Evolutionary conservation across 2,888 invertebrate genomes (phyloP), one percentile per base, ranked within the genome.

Genomic region (Megastigmus dorsalis): DNA sequence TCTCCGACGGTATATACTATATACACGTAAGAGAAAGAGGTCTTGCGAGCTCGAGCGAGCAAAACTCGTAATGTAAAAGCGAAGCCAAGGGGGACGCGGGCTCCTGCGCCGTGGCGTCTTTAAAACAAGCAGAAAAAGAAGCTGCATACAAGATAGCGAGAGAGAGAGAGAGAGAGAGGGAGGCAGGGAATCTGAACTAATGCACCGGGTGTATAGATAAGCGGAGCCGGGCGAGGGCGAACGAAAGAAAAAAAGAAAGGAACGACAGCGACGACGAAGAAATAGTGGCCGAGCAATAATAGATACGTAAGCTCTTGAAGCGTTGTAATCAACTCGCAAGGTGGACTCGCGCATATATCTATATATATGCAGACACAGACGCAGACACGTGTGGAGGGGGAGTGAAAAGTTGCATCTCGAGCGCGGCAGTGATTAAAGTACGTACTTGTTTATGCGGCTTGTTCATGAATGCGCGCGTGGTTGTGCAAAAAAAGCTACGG

Each of bases 21-120:
- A n/a, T n/a, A n/a, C n/a, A n/a, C n/a, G n/a, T n/a, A 76, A 77
- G 78, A 52, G 43, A 75, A 20, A 9, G 20, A 75, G 20, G 50
- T 65, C 66, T 30, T 18, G 30, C 0, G 45, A 7, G 45, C 45
- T 13, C 33, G 76, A 57, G 79, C 75, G 68, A 77, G 77, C 78
- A 71, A 78, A 80, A 79, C 79, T 79, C 77, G 80, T 78, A 79
- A 81, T 78, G 75, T 66, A 78, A 78, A 75, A 77, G 78, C 69
- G 67, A 50, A 77, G 78, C 70, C 71, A 78, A 67, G 63, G 72
- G 75, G 72, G 75, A 71, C 59, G 76, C 67, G 75, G 55, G 41
- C 60, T 10, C 43, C 23, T 18, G 48, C 48, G 50, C 20, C 23
- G n/a, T 18, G 26, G 7, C n/a, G n/a, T n/a, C n/a, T n/a, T n/a